Evolutionary conservation across 2,888 invertebrate species (phyloP), one percentile per base, ranked within the genome.

Genomic region (Netelia inedita): DNA sequence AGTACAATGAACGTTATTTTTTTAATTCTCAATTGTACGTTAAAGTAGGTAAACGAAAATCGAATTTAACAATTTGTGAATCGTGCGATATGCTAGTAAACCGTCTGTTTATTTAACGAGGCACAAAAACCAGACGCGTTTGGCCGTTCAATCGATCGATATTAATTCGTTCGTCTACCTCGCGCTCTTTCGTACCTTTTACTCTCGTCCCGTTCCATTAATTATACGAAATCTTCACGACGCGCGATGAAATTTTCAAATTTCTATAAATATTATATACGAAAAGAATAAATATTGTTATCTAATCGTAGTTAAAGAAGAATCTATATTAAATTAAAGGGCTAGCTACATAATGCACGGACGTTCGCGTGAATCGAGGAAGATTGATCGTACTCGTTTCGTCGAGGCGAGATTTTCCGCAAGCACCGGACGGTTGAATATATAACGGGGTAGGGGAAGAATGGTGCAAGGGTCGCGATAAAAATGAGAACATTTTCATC

Each of bases 161-260:
- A 76, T 79, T 65, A 57, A 80, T 83, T 72, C 72, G n/a, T 10
- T 75, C 65, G 35, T 63, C 53, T 23, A 5, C 35, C 28, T 19
- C 50, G 46, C 63, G 35, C 19, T 55, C 50, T 69, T 35, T 74
- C 61, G 2, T n/a, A n/a, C 43, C 28, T 50, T 19, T 9, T 55
- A 23, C 10, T 28, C 6, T 57, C 50, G 55, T 69, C 66, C 53
- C 10, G 21, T 21, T 59, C 43, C 23, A 46, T 78, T 76, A 46
- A 46, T 66, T 16, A 46, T 43, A 35, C 35, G 35, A 28, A 35
- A 0, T 6, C 6, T 35, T 35, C 35, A 5, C 35, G 35, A 35
- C 35, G 35, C 1, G 35, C 35, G 35, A 35, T 35, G 35, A 0
- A 35, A 35, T 35, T 35, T 6, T 6, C 35, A 35, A 35, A 35